Percentiles rank a stretch among this genome's conserved stretches.
These are phyloP conservation scores for Orestias chungarensis DNA, from an alignment of 2,797 vertebrate genomes.

Conservation along the genomic window DNA sequence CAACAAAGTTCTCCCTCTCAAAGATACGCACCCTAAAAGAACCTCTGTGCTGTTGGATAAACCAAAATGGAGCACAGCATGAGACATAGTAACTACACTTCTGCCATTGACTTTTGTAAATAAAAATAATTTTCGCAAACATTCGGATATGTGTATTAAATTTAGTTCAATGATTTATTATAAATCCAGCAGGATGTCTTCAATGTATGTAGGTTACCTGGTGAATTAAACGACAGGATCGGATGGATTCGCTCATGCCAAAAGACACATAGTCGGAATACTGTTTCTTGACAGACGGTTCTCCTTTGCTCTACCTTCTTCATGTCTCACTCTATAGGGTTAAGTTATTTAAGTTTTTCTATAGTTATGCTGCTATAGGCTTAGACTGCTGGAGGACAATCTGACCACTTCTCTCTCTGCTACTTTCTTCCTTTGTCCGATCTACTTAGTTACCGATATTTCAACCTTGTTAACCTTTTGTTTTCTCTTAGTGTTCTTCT, in stretches of 20 bases:
- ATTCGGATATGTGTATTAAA: not conserved
- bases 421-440: too few relatives aligned
- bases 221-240: slow-evolving; percentile 73
- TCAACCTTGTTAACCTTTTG: too few relatives aligned
- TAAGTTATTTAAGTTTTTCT: too few relatives aligned
- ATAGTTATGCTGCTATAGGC: too few relatives aligned
- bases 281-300: too few relatives aligned
- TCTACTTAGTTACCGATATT: too few relatives aligned
- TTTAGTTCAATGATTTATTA: not conserved
- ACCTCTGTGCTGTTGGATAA: slow-evolving; percentile 63
- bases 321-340: too few relatives aligned
- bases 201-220: slow-evolving; percentile 49
- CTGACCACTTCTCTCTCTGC: too few relatives aligned
- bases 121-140: not conserved
- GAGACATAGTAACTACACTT: not conserved
- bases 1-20: slow-evolving; percentile 69
- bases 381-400: too few relatives aligned
- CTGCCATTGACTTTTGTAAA: not conserved
- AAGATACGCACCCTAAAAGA: slow-evolving; percentile 72
- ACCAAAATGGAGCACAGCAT: not conserved
- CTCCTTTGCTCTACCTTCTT: too few relatives aligned
- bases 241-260: slow-evolving; percentile 61
- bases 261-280: slow-evolving; percentile 38
- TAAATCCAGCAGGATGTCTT: not conserved
- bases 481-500: too few relatives aligned